A percentile compares a stretch with the other conserved stretches of the same genome.
phyloP scores from a whole-genome alignment of 2,888 invertebrate genomes.

The Pterostichus niger region DNA sequence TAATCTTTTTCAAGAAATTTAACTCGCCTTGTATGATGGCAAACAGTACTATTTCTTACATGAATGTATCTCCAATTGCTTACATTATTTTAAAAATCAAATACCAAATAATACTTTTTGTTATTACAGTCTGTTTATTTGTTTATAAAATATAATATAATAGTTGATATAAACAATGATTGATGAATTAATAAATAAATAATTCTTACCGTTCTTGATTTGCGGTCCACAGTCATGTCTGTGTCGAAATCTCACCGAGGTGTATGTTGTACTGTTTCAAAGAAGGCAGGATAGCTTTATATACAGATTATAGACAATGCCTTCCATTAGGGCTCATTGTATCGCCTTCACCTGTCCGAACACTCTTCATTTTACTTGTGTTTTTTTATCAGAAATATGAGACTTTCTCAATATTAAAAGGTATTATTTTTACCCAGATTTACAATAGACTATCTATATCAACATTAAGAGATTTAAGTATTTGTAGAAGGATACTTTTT shows the following conservation, averaged over 20 bases:
- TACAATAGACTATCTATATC: too few species aligned
- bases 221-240: constrained; percentile 11
- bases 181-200: neutral
- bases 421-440: too few species aligned
- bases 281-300: neutral
- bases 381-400: constrained; percentile 33
- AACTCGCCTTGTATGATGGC: too few species aligned
- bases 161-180: neutral
- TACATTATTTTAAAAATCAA: too few species aligned
- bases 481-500: neutral
- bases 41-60: too few species aligned
- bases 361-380: neutral
- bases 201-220: constrained; percentile 14
- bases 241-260: neutral
- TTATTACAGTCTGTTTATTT: too few species aligned
- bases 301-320: constrained; percentile 26
- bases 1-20: too few species aligned
- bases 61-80: too few species aligned
- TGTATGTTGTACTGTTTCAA: neutral
- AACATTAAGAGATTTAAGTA: neutral
- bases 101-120: too few species aligned
- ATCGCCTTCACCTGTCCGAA: neutral
- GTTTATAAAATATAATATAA: neutral
- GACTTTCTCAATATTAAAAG: neutral
- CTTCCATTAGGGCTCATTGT: constrained; percentile 39